Conservation (phyloP, 2,797 vertebrate species). For the Sebastes alutus region DNA sequence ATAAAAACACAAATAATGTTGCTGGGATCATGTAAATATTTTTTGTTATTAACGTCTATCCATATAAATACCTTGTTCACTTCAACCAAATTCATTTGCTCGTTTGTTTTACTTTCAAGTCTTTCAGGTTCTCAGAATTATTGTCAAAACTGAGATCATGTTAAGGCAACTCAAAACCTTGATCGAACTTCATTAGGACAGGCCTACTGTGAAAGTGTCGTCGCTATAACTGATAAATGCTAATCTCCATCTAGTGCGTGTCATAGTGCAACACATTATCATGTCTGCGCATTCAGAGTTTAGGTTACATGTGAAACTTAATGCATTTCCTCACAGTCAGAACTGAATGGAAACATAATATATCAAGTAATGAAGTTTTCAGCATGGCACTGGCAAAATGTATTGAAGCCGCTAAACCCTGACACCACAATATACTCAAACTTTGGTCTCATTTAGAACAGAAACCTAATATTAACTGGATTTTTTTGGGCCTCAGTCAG, state of each 20-base stretch:
- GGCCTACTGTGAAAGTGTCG: not conserved
- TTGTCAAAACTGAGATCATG: constrained; percentile 38
- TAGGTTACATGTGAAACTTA: constrained; percentile 2
- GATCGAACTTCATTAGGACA: constrained; percentile 30
- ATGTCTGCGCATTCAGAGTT: not conserved
- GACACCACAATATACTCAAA: not conserved
- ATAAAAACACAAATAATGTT: constrained; percentile 57
- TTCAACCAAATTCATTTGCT: not conserved
- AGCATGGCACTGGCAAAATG: constrained; percentile 58
- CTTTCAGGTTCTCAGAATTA: constrained; percentile 39
- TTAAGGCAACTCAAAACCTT: constrained; percentile 79
- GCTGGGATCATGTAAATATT: not conserved
- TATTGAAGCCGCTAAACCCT: constrained; percentile 3
- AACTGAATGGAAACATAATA: constrained; percentile 5
- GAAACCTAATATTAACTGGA: not conserved
- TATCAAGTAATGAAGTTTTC: constrained; percentile 36
- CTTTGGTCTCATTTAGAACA: not conserved
- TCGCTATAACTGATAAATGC: not conserved
- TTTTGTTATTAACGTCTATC: not conserved
- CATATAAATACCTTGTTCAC: not conserved
- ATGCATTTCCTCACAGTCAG: not conserved
- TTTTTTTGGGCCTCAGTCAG: not conserved
- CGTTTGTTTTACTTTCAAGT: constrained; percentile 41
- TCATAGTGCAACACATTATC: not conserved
- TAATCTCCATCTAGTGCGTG: not conserved